Base-by-base conservation (phyloP, 2,113 vertebrate genomes). In the Lepus timidus region DNA sequence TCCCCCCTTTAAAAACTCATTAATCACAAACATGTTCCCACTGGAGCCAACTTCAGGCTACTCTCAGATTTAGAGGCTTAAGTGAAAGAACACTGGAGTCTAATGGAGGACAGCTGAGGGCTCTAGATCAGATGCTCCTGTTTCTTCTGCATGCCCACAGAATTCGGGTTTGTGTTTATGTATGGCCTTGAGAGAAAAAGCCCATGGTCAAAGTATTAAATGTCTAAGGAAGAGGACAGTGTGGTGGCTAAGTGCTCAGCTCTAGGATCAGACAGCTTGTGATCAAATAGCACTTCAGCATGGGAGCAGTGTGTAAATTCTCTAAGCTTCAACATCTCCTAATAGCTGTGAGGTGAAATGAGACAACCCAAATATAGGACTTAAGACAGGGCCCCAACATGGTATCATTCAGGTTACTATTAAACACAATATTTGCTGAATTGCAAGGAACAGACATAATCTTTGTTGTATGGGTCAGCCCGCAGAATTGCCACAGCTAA, bases 21-120 rank as follows among this genome's bases (percentile, higher is more conserved):
- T 85, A 79, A 94, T 97, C 93, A 96, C 87, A 49, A 81, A 61
- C 44, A 65, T 0, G 1, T 12, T 95, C 68, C 19, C 91, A 78
- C 81, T 83, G 81, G 82, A 96, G 78, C 92, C 92, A 92, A 83
- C 88, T 93, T 92, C 90, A 93, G 58, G 79, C 82, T 68, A 62
- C 33, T 79, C 88, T 93, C 94, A 94, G 85, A 96, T 96, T 93
- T 96, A 93, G 90, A 96, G 92, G 81, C 76, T 44, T 93, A 94
- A 92, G 70, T 85, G 78, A 44, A 44, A 44, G 68, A 96, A 85
- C 65, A 61, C 23, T n/a, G 29, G 39, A 92, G 55, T 93, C 81
- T 82, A 91, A 71, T 27, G 75, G 85, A 95, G 90, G 92, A 94
- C 70, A 73, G 87, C 74, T 39, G 81, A 76, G 64, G 62, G 27